These are phyloP conservation scores for Stichopus chloronotus DNA, from an alignment of 35 echinoderm and acorn worm species.

Conservation along the genomic window DNA sequence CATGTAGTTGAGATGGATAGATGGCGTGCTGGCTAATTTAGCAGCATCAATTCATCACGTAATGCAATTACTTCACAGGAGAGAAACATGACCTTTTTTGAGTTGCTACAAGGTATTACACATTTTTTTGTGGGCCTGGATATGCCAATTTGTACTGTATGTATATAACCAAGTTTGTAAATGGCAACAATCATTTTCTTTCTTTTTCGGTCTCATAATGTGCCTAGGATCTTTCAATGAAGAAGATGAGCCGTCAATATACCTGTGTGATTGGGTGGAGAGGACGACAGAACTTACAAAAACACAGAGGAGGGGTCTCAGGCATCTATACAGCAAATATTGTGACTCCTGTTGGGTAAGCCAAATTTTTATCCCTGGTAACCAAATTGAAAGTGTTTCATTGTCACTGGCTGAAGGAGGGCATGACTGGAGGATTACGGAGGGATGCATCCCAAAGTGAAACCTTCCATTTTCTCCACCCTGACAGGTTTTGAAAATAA, in stretches of 20 bases:
- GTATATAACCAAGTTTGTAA: no score
- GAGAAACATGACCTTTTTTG: no score
- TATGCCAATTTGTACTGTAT: no score
- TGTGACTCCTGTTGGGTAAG: constrained; percentile 80
- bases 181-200: neutral
- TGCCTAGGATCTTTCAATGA: constrained; percentile 60
- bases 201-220: neutral
- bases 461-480: no score
- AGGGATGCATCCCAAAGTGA: no score
- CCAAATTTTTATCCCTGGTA: neutral
- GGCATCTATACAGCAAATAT: constrained; percentile 87
- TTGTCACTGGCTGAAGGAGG: neutral
- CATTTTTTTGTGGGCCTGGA: no score
- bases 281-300: constrained; percentile 70
- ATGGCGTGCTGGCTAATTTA: no score
- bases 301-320: constrained; percentile 77
- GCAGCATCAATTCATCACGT: no score
- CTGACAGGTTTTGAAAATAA: no score
- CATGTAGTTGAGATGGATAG: no score
- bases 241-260: constrained; percentile 50
- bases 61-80: no score
- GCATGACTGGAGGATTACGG: neutral
- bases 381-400: neutral
- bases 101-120: no score
- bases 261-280: constrained; percentile 86